phyloP scores from a whole-genome alignment of 2,797 vertebrate genomes.

The Siniperca scherzeri region DNA sequence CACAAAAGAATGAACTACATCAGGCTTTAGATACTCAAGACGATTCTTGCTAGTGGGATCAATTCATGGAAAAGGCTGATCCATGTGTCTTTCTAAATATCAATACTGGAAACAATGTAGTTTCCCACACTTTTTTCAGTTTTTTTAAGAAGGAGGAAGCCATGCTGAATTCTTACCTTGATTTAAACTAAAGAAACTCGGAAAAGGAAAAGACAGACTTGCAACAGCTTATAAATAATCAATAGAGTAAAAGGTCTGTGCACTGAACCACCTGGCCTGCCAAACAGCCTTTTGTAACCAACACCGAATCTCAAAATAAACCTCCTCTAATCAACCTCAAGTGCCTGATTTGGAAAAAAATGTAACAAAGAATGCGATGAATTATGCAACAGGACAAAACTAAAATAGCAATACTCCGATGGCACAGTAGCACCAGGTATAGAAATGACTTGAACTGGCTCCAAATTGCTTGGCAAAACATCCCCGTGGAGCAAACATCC shows the following conservation, averaged over 20 bases:
- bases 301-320: slow-evolving; percentile 71
- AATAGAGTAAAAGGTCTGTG: slow-evolving; percentile 57
- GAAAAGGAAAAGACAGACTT: slow-evolving; percentile 33
- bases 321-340: slow-evolving; percentile 50
- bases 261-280: slow-evolving; percentile 35
- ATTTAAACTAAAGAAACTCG: slow-evolving; percentile 36
- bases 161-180: slow-evolving; percentile 13
- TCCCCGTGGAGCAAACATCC: slow-evolving; percentile 82
- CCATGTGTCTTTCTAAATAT: not conserved
- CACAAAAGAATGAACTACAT: not conserved
- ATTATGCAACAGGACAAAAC: slow-evolving; percentile 71
- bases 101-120: not conserved
- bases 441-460: slow-evolving; percentile 74
- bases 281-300: slow-evolving; percentile 57
- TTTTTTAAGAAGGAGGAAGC: slow-evolving; percentile 14
- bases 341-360: slow-evolving; percentile 43
- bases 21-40: not conserved
- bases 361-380: slow-evolving; percentile 62
- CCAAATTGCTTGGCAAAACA: slow-evolving; percentile 80
- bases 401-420: slow-evolving; percentile 70
- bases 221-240: slow-evolving; percentile 65
- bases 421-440: slow-evolving; percentile 68
- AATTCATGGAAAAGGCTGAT: not conserved
- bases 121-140: slow-evolving; percentile 3
- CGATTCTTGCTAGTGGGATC: no score